A percentile compares a stretch with the other conserved stretches of the same genome.
These are phyloP conservation scores for Furnarius figulus DNA, from an alignment of 2,113 vertebrate genomes.

Conservation along the genomic window DNA sequence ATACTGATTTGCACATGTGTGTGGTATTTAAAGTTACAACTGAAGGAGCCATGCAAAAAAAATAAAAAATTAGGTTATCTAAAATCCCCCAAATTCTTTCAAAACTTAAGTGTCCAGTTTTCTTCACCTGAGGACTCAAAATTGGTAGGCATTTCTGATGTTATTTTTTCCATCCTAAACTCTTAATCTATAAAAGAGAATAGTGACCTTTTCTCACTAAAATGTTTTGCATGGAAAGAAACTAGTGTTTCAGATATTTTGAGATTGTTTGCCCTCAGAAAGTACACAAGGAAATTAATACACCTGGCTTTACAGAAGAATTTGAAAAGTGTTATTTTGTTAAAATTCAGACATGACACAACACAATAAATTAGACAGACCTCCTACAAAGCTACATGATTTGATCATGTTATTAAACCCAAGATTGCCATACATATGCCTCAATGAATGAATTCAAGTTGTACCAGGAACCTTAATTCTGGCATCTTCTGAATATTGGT, in stretches of 20 bases:
- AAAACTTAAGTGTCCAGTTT: not conserved
- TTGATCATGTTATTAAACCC: not conserved
- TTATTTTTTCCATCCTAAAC: not conserved
- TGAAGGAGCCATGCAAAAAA: not conserved
- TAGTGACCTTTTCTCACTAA: not conserved
- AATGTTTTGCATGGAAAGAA: not conserved
- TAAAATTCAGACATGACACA: not conserved
- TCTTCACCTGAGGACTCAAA: not conserved
- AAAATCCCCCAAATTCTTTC: not conserved
- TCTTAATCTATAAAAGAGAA: not conserved
- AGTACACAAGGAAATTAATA: not conserved
- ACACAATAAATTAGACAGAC: not conserved
- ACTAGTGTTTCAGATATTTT: not conserved
- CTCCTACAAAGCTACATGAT: not conserved
- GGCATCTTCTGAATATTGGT: not conserved
- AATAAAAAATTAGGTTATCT: too few relatives aligned
- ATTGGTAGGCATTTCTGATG: not conserved
- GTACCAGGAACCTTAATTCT: not conserved
- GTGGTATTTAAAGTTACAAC: not conserved
- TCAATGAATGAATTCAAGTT: not conserved
- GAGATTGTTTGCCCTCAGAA: not conserved
- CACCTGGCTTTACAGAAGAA: not conserved
- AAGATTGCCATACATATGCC: not conserved
- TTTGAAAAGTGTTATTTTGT: not conserved
- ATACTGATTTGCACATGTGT: rapidly evolving